A percentile compares a stretch with the other conserved stretches of the same genome.
phyloP scores from a whole-genome alignment of 1,140 invertebrate species.

The Scaptomyza montana region DNA sequence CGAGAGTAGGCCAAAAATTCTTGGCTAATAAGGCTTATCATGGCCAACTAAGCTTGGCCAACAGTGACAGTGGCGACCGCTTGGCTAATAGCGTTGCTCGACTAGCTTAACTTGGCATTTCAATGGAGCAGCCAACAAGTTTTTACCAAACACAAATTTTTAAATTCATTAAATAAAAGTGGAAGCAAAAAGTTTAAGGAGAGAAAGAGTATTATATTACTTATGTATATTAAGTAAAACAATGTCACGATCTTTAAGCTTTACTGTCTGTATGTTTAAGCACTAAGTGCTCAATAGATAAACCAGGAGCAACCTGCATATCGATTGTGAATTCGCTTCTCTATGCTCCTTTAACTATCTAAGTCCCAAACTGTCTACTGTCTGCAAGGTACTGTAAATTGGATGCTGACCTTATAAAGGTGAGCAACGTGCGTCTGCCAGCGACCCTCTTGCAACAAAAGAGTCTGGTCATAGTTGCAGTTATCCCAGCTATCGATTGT shows the following conservation, averaged over 20 bases:
- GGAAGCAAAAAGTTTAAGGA: constrained; percentile 24
- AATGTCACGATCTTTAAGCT: constrained; percentile 30
- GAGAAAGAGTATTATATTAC: constrained; percentile 12
- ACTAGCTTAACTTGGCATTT: constrained; percentile 1
- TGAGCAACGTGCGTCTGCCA: constrained; percentile 75
- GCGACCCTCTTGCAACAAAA: constrained; percentile 5
- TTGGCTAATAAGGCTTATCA: constrained; percentile 63
- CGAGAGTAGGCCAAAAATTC: constrained; percentile 46
- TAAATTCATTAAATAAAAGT: constrained; percentile 7
- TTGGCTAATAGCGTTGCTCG: constrained; percentile 18
- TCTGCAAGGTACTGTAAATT: constrained; percentile 27
- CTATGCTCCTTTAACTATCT: neutral
- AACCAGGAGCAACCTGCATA: constrained; percentile 18
- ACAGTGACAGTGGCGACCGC: constrained; percentile 33
- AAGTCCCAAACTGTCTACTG: constrained; percentile 6
- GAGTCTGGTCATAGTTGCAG: neutral
- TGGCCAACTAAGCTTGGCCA: constrained; percentile 9
- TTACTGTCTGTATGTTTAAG: neutral
- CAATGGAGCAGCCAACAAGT: constrained; percentile 24
- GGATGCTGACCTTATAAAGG: constrained; percentile 72
- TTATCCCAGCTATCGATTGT: constrained; percentile 50
- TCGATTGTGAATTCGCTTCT: constrained; percentile 12
- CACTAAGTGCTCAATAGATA: constrained; percentile 23
- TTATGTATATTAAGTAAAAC: constrained; percentile 1
- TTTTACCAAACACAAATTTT: neutral